These are phyloP conservation scores for Saccopteryx bilineata DNA, from an alignment of 2,113 vertebrate genomes.

Conservation along the genomic window DNA sequence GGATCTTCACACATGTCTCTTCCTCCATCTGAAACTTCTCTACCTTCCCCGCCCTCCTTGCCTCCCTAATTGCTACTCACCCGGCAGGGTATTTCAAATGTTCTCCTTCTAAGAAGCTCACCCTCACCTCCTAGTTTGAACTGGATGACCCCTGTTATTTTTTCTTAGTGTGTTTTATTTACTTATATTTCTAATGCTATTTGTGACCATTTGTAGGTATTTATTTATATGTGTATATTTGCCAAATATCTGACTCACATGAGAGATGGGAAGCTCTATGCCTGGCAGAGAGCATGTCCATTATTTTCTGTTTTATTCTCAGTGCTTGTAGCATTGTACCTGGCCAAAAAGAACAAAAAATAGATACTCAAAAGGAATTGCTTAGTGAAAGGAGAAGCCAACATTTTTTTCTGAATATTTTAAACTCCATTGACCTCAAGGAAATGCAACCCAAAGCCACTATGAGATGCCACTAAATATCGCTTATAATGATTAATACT, in stretches of 20 bases:
- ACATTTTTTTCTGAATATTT: conserved; percentile 13
- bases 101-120: not conserved
- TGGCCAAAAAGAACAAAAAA: not conserved
- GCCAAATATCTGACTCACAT: not conserved
- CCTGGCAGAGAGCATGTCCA: not conserved
- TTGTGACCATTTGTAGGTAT: not conserved
- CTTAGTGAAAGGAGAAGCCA: not conserved
- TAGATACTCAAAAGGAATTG: not conserved
- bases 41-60: too few species aligned
- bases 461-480: not conserved
- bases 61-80: not conserved
- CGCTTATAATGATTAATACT: not conserved
- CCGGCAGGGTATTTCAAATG: not conserved
- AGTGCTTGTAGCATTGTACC: not conserved
- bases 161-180: not conserved
- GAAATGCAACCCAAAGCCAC: not conserved
- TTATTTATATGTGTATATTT: not conserved
- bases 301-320: conserved; percentile 1
- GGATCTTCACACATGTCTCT: fast-evolving
- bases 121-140: not conserved
- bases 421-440: conserved; percentile 4
- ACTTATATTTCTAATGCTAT: not conserved
- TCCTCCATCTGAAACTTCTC: not conserved
- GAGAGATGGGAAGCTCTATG: not conserved
- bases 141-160: not conserved